These are phyloP conservation scores for Melanotaenia maccullochi DNA, from an alignment of 2,797 vertebrate species.

Conservation along the genomic window DNA sequence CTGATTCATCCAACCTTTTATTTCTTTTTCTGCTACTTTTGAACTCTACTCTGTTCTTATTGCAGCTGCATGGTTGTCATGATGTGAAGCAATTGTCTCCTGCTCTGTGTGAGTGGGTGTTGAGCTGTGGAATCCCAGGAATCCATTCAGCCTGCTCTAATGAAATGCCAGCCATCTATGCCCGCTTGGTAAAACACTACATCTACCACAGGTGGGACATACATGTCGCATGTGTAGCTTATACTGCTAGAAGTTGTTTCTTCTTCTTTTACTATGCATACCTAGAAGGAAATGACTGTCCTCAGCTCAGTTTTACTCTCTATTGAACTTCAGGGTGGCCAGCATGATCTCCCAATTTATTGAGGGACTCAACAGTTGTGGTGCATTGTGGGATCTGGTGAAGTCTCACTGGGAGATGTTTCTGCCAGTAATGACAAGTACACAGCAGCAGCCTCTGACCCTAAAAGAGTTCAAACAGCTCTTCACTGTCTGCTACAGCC, in stretches of 20 bases:
- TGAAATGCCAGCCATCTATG: constrained; percentile 67
- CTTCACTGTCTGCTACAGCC: constrained; percentile 69
- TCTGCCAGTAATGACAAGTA: constrained; percentile 69
- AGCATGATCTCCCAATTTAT: constrained; percentile 79
- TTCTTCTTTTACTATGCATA: neutral
- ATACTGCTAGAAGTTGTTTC: neutral
- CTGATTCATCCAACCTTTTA: neutral
- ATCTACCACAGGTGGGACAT: constrained; percentile 65
- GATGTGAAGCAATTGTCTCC: constrained; percentile 53
- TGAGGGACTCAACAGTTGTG: constrained; percentile 75
- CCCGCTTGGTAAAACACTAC: constrained; percentile 65
- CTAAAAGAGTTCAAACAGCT: constrained; percentile 60
- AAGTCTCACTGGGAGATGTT: constrained; percentile 67
- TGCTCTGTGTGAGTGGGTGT: constrained; percentile 71
- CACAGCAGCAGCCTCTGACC: constrained; percentile 37
- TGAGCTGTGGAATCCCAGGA: constrained; percentile 66
- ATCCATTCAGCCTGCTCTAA: constrained; percentile 52
- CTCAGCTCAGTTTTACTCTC: neutral
- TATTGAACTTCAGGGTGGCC: constrained; percentile 61
- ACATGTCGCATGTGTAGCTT: neutral
- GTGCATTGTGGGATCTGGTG: constrained; percentile 74
- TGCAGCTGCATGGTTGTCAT: constrained; percentile 52
- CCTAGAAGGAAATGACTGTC: neutral
- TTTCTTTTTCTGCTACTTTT: neutral
- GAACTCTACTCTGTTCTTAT: neutral